Percentiles rank a stretch among this genome's conserved stretches.
phyloP scores from a whole-genome alignment of 2,888 invertebrate genomes.

The Lampropteryx suffumata region DNA sequence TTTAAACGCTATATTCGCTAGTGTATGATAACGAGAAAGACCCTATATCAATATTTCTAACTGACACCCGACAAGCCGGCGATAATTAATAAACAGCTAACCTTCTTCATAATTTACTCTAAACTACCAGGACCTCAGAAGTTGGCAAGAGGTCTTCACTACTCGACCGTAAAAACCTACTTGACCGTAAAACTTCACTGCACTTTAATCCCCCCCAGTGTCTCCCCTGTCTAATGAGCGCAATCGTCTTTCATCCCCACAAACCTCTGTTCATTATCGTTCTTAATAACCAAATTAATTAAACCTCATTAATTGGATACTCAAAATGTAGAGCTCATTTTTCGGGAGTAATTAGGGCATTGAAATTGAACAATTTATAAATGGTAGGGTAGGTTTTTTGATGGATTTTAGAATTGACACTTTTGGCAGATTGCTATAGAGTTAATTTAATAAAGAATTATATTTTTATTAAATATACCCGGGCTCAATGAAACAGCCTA shows the following conservation, averaged over 20 bases:
- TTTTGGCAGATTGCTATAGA: background rate
- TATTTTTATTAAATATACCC: too few relatives aligned
- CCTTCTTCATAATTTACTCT: too few relatives aligned
- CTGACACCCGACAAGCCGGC: too few relatives aligned
- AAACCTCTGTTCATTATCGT: constrained; percentile 30
- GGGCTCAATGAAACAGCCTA: too few relatives aligned
- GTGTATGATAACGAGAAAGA: too few relatives aligned
- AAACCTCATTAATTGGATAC: constrained; percentile 30
- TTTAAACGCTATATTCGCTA: too few relatives aligned
- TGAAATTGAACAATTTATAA: constrained; percentile 16
- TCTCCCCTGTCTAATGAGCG: constrained; percentile 4
- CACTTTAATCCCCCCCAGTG: constrained; percentile 5
- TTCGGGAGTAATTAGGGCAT: constrained; percentile 27
- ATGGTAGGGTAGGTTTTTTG: constrained; percentile 22
- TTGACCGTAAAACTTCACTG: background rate
- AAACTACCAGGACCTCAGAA: too few relatives aligned
- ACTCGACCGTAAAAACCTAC: too few relatives aligned
- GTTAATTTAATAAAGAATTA: too few relatives aligned
- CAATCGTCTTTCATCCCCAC: constrained; percentile 21
- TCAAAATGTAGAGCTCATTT: constrained; percentile 31
- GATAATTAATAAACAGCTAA: too few relatives aligned
- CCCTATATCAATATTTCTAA: too few relatives aligned
- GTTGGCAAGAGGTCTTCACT: too few relatives aligned
- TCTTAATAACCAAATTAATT: constrained; percentile 33
- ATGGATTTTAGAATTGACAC: constrained; percentile 4